phyloP scores from a whole-genome alignment of 2,888 invertebrate species.

The Cephonodes hylas region DNA sequence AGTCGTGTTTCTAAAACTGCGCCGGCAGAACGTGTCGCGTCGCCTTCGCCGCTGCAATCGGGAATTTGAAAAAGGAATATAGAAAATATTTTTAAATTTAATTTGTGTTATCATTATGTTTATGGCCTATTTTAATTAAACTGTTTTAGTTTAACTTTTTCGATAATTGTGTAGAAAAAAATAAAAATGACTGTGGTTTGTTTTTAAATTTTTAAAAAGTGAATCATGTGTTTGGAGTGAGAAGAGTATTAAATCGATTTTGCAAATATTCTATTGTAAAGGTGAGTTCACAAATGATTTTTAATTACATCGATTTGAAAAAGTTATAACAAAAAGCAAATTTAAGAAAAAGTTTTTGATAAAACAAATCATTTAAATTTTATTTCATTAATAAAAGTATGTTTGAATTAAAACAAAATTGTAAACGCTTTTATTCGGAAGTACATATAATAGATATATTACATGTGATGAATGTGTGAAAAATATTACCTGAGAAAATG shows the following conservation, averaged over 20 bases:
- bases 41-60: slow-evolving; percentile 14
- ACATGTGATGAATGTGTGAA: no score
- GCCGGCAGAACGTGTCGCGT: slow-evolving; percentile 32
- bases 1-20: slow-evolving; percentile 39
- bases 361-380: no score
- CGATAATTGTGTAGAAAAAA: background rate
- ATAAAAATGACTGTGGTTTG: background rate
- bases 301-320: no score
- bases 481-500: no score
- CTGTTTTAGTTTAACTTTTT: background rate
- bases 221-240: background rate
- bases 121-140: background rate
- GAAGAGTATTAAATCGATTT: background rate
- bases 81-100: slow-evolving; percentile 1
- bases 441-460: no score
- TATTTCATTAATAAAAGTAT: no score
- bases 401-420: no score
- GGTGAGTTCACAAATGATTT: no score
- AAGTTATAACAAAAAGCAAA: no score
- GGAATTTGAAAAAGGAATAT: background rate
- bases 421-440: no score
- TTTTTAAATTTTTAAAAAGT: slow-evolving; percentile 3
- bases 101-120: background rate
- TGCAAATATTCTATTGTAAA: background rate
- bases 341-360: no score